Evolutionary conservation across 1,140 invertebrate genomes (phyloP).

Genomic region (Caerostris extrusa): DNA sequence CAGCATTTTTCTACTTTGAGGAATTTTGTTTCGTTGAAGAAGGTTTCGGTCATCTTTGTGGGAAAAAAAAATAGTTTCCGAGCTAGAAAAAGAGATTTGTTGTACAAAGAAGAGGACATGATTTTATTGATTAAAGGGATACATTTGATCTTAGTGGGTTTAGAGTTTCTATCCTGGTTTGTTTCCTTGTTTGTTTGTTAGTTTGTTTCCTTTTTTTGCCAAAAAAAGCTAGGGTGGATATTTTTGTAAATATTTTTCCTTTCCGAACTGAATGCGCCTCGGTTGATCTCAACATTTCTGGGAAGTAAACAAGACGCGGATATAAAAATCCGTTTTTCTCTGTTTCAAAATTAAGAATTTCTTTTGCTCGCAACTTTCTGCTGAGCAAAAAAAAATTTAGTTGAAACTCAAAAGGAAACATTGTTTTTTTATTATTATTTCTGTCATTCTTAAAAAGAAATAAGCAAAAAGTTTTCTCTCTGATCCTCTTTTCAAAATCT

Average conservation of each 20-base stretch:
- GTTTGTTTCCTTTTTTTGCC: neutral
- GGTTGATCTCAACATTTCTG: conserved; percentile 35
- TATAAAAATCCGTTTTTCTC: conserved; percentile 24
- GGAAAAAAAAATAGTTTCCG: conserved; percentile 43
- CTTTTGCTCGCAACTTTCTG: conserved; percentile 2
- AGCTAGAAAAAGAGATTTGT: conserved; percentile 51
- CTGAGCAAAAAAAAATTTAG: neutral
- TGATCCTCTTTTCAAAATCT: conserved; percentile 3
- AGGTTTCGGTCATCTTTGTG: conserved; percentile 55
- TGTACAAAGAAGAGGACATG: conserved; percentile 41
- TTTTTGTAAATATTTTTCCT: conserved; percentile 32
- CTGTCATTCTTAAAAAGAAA: conserved; percentile 8
- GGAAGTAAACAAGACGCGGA: conserved; percentile 37
- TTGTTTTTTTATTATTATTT: neutral
- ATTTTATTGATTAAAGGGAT: conserved; percentile 65
- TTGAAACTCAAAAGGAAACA: conserved; percentile 31
- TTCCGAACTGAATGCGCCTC: conserved; percentile 7
- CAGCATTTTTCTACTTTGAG: conserved; percentile 13
- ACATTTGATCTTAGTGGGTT: conserved; percentile 57
- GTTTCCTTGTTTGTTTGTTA: neutral
- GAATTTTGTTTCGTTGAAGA: conserved; percentile 1
- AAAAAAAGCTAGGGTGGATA: neutral
- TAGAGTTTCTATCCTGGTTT: conserved; percentile 27
- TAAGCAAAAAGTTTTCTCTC: conserved; percentile 29
- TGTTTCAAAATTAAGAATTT: conserved; percentile 38